These are phyloP conservation scores for Allygus modestus DNA, from an alignment of 2,888 invertebrate species.

Conservation along the genomic window DNA sequence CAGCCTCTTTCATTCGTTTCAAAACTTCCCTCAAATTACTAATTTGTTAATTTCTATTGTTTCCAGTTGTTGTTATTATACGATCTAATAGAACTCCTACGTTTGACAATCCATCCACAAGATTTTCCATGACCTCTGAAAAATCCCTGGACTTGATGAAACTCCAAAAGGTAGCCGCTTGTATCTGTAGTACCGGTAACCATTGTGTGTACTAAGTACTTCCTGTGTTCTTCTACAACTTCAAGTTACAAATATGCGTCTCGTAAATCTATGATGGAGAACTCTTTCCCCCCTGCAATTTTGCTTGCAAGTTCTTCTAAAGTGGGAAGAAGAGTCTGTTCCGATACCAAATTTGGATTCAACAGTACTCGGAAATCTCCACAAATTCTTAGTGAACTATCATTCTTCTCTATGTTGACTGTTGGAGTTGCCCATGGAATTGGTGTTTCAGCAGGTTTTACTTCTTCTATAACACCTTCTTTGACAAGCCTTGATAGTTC, in stretches of 20 bases:
- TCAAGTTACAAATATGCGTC: not conserved
- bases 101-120: not conserved
- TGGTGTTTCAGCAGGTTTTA: constrained; percentile 10
- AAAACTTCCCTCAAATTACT: constrained; percentile 31
- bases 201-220: constrained; percentile 21
- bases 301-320: constrained; percentile 25
- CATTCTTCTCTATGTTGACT: constrained; percentile 36
- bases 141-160: constrained; percentile 9
- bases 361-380: constrained; percentile 35
- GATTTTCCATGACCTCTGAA: constrained; percentile 9
- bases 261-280: constrained; percentile 10
- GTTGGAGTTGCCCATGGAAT: constrained; percentile 3
- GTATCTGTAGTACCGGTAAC: constrained; percentile 2
- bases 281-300: not conserved
- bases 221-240: constrained; percentile 30
- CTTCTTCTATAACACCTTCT: constrained; percentile 20
- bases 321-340: not conserved
- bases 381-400: not conserved
- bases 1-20: constrained; percentile 19
- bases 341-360: constrained; percentile 8
- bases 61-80: constrained; percentile 39
- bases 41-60: constrained; percentile 11
- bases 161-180: too few species aligned
- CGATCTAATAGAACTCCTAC: constrained; percentile 13
- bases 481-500: constrained; percentile 24